These are phyloP conservation scores for Eurytoma californica DNA, from an alignment of 2,888 invertebrate species.

Conservation along the genomic window DNA sequence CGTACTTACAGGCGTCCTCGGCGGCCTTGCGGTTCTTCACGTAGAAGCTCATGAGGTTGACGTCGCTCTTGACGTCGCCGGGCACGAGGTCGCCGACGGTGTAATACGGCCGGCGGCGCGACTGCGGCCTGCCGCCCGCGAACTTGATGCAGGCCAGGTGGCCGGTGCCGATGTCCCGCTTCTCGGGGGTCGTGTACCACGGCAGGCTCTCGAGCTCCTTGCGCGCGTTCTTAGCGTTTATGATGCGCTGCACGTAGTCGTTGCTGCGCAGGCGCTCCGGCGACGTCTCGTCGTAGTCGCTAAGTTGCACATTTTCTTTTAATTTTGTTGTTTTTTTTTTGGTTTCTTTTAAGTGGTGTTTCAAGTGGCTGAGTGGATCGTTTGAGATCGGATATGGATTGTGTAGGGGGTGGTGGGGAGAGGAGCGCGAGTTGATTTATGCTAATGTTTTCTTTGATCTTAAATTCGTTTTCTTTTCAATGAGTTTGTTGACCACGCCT, in stretches of 20 bases:
- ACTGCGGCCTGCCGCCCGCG: constrained; percentile 87
- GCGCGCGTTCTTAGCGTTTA: constrained; percentile 80
- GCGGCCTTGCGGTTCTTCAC: constrained; percentile 86
- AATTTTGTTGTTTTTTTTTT: constrained; percentile 10
- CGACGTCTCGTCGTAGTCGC: constrained; percentile 77
- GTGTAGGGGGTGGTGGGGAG: too few species aligned
- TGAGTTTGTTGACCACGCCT: neutral
- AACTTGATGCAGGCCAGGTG: constrained; percentile 90
- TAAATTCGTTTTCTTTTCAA: neutral
- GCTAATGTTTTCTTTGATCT: too few species aligned
- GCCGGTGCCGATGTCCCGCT: constrained; percentile 80
- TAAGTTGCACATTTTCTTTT: constrained; percentile 61
- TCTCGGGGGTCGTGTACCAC: constrained; percentile 82
- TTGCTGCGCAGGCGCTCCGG: constrained; percentile 81
- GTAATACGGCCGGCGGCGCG: constrained; percentile 84
- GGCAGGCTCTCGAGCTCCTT: constrained; percentile 79
- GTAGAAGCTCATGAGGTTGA: constrained; percentile 91
- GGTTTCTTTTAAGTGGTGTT: neutral
- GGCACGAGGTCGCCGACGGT: constrained; percentile 79
- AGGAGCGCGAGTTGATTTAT: too few species aligned
- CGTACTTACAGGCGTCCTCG: constrained; percentile 74
- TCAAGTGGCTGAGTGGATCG: neutral
- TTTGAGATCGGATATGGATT: neutral
- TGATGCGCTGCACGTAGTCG: constrained; percentile 83
- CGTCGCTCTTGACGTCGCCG: constrained; percentile 87